Evolutionary conservation across 2,113 vertebrate genomes (phyloP), one percentile per base, ranked within the genome.

Genomic region (Pelodiscus sinensis): DNA sequence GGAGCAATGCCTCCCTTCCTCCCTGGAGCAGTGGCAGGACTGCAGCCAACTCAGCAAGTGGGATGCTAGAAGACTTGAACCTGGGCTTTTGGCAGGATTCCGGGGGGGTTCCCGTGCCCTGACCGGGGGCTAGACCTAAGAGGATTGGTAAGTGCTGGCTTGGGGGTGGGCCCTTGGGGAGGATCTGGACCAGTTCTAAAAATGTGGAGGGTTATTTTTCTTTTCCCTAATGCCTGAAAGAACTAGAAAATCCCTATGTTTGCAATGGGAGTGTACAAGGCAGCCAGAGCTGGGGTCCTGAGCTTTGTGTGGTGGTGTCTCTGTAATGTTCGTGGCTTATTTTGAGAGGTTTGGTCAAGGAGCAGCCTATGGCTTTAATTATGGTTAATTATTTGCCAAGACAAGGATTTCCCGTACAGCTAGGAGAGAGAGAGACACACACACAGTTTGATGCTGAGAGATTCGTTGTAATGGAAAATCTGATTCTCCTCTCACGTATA

Each of bases 111-210:
- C 51, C 7, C 55, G 82, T 75, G 88, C 35, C 83, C 82, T 13
- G 24, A 79, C n/a, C 58, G n/a, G 51, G 77, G 27, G 73, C 79
- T 31, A 55, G 1, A 71, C 84, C 81, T 4, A 44, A 44, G 85
- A 77, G 21, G 73, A 77, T 50, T 77, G 96, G 97, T 97, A 96
- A 97, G 97, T 90, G 86, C 35, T 9, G 82, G 54, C 79, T n/a
- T 25, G 38, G 11, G 44, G 15, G 19, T 54, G 29, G 79, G 52
- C 29, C 8, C 8, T 22, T 55, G 12, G 24, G 73, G 25, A 38
- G 50, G 38, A 44, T 21, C 24, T 2, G 7, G 14, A 44, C 35
- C 44, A 50, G 50, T 77, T 77, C 73, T 77, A 22, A 25, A 13
- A 44, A 50, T 11, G 9, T 25, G 24, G 38, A 25, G 44, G 73